Evolutionary conservation across 2,888 invertebrate species (phyloP).

Genomic region (Pterobdella sp.): DNA sequence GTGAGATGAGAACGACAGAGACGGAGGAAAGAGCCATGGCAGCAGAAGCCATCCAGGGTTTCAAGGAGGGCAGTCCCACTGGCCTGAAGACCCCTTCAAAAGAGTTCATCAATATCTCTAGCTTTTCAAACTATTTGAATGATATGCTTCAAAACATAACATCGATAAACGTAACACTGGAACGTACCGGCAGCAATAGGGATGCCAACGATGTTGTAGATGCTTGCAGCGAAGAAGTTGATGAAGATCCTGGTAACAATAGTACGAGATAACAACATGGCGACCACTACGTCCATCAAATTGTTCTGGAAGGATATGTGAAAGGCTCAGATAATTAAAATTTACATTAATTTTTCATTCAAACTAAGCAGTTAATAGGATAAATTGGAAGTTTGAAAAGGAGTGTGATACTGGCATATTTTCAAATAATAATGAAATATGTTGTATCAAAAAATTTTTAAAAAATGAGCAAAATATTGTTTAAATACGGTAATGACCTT

Average conservation of each 20-base stretch:
- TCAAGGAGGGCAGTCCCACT: constrained; percentile 50
- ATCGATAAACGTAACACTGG: background rate
- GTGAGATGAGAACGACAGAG: constrained; percentile 88
- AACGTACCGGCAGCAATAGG: constrained; percentile 87
- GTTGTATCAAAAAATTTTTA: background rate
- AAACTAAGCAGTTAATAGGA: background rate
- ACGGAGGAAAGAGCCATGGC: constrained; percentile 98
- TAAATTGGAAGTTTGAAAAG: background rate
- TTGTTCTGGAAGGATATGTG: constrained; percentile 68
- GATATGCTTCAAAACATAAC: background rate
- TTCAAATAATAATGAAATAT: background rate
- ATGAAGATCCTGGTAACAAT: constrained; percentile 79
- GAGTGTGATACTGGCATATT: constrained; percentile 56
- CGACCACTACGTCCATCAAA: constrained; percentile 87
- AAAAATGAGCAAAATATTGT: background rate
- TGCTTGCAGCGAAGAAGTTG: constrained; percentile 91
- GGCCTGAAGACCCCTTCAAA: constrained; percentile 52
- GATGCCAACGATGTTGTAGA: constrained; percentile 90
- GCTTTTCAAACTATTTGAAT: background rate
- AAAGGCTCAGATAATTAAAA: background rate
- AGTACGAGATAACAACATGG: constrained; percentile 78
- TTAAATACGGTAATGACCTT: constrained; percentile 59
- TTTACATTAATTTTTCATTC: background rate
- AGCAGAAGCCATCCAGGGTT: constrained; percentile 99
- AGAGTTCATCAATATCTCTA: background rate